A percentile compares a stretch with the other conserved stretches of the same genome.
phyloP scores from a whole-genome alignment of 2,888 invertebrate genomes.

The Eubasilissa splendida region DNA sequence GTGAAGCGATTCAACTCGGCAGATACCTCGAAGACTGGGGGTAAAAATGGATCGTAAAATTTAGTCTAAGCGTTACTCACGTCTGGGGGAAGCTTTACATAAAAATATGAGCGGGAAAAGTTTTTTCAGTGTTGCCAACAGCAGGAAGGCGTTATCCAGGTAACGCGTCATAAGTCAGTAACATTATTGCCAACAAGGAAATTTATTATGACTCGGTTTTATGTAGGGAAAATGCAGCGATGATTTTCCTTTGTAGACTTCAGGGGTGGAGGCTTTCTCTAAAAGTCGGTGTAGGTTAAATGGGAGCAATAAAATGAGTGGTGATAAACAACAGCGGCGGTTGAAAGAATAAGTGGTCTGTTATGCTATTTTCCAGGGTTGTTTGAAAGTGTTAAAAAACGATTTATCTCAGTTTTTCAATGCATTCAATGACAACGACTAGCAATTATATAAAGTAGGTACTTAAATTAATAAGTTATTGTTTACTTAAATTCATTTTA shows the following conservation, averaged over 20 bases:
- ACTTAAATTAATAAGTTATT: no score
- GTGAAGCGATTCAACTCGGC: constrained; percentile 4
- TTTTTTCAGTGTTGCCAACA: constrained; percentile 44
- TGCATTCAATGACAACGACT: no score
- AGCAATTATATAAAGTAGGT: no score
- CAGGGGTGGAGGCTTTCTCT: not conserved
- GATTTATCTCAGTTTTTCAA: not conserved
- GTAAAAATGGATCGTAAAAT: constrained; percentile 45
- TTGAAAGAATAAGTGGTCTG: not conserved
- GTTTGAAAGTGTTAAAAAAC: not conserved
- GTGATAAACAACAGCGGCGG: constrained; percentile 9
- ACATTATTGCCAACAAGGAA: constrained; percentile 51
- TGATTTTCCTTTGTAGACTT: constrained; percentile 9
- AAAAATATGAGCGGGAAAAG: constrained; percentile 45
- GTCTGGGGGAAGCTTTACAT: constrained; percentile 40
- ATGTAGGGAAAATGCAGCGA: constrained; percentile 30
- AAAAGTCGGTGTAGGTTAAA: constrained; percentile 19
- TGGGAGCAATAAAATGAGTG: constrained; percentile 14
- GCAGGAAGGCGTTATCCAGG: constrained; percentile 53
- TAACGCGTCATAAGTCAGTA: constrained; percentile 56
- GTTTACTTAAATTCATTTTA: no score
- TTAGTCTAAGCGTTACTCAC: constrained; percentile 43
- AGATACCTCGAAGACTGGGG: constrained; percentile 25
- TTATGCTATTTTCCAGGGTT: not conserved
- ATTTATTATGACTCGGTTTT: constrained; percentile 25